phyloP scores from a whole-genome alignment of 2,888 invertebrate species.

The Entomobrya proxima region DNA sequence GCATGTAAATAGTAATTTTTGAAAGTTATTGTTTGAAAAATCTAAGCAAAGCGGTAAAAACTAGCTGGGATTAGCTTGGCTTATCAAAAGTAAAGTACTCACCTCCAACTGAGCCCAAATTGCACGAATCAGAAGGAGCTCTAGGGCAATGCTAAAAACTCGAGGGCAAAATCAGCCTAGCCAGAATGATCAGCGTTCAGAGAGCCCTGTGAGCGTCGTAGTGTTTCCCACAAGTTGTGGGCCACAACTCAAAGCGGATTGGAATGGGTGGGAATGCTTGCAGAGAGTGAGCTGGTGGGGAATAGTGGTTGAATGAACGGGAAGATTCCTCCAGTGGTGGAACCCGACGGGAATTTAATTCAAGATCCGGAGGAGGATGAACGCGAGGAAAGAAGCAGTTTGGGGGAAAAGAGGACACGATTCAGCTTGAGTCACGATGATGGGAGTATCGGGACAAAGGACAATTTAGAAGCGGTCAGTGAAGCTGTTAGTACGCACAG shows the following conservation, averaged over 20 bases:
- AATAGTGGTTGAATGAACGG: slow-evolving; percentile 52
- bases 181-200: neutral
- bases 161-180: slow-evolving; percentile 52
- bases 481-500: slow-evolving; percentile 97
- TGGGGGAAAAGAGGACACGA: slow-evolving; percentile 79
- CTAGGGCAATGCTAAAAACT: slow-evolving; percentile 65
- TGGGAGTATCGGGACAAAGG: slow-evolving; percentile 93
- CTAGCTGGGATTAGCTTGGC: slow-evolving; percentile 79
- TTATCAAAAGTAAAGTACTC: slow-evolving; percentile 74
- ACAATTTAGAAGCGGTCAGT: slow-evolving; percentile 95
- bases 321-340: slow-evolving; percentile 55
- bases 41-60: too few species aligned
- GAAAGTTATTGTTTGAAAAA: too few species aligned
- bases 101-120: slow-evolving; percentile 70
- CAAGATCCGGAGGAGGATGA: slow-evolving; percentile 75
- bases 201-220: slow-evolving; percentile 79
- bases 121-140: slow-evolving; percentile 77
- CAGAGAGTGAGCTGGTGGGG: slow-evolving; percentile 79
- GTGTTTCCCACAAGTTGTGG: slow-evolving; percentile 85
- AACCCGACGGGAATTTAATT: slow-evolving; percentile 57
- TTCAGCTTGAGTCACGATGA: slow-evolving; percentile 94
- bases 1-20: too few species aligned
- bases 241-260: slow-evolving; percentile 81
- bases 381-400: slow-evolving; percentile 69
- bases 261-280: slow-evolving; percentile 83